These are phyloP conservation scores for Ammospiza maritima DNA, from an alignment of 2,797 vertebrate species.

Conservation along the genomic window DNA sequence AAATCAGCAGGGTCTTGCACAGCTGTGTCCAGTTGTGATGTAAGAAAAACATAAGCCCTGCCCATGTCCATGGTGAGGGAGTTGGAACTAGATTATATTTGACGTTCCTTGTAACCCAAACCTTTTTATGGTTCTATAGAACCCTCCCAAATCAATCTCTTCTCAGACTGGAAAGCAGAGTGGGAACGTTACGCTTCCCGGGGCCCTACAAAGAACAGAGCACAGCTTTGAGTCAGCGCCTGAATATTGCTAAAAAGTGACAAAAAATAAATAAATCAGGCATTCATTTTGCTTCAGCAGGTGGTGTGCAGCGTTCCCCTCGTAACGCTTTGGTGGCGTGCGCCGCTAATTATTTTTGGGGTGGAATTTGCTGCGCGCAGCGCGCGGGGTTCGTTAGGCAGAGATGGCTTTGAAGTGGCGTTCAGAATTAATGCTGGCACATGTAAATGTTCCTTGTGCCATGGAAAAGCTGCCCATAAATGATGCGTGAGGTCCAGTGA, in stretches of 20 bases:
- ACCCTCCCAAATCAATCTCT: not conserved
- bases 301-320: constrained; percentile 46
- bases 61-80: not conserved
- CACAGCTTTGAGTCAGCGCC: constrained; percentile 26
- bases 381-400: constrained; percentile 50
- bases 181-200: not conserved
- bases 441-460: constrained; percentile 61
- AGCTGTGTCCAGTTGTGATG: not conserved
- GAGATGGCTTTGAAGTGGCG: constrained; percentile 64
- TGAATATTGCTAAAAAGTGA: constrained; percentile 35
- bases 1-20: not conserved
- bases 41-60: not conserved
- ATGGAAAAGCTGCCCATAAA: constrained; percentile 52
- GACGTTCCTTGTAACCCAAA: not conserved
- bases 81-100: not conserved
- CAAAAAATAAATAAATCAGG: constrained; percentile 49
- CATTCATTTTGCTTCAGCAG: constrained; percentile 68
- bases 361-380: constrained; percentile 43
- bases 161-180: not conserved
- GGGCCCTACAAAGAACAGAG: constrained; percentile 11
- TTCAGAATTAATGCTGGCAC: constrained; percentile 64
- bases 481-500: constrained; percentile 58
- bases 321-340: constrained; percentile 46
- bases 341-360: constrained; percentile 68
- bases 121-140: not conserved